Conservation (phyloP, 35 echinoderm and acorn worm species). For the Diadema setosum region DNA sequence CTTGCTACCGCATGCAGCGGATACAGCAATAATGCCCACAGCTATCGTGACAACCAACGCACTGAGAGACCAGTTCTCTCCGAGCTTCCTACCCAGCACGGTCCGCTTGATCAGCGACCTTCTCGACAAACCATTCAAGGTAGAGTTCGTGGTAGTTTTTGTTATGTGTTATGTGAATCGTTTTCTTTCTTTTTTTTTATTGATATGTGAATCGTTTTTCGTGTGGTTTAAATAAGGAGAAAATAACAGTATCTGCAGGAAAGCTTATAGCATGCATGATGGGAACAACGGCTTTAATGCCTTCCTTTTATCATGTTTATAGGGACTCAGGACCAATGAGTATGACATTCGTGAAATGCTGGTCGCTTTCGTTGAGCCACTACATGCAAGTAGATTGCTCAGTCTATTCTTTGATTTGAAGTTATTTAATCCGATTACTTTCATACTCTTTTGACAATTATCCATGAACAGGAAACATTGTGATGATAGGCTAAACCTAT, state of each 20-base stretch:
- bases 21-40: background rate
- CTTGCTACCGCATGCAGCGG: background rate
- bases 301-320: background rate
- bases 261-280: background rate
- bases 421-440: no score
- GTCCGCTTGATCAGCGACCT: background rate
- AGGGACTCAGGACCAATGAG: no score
- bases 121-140: background rate
- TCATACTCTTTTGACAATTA: no score
- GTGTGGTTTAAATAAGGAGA: background rate
- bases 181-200: background rate
- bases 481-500: no score
- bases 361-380: no score
- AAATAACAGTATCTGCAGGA: background rate
- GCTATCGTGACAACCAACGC: background rate
- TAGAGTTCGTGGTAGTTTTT: background rate
- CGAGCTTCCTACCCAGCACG: background rate
- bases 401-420: no score
- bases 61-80: background rate
- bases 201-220: background rate
- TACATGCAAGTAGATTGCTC: no score
- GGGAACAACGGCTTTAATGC: background rate
- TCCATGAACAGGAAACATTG: no score
- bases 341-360: no score
- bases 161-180: background rate